Base-by-base conservation (phyloP, 2,113 vertebrate genomes). In the Odobenus rosmarus region DNA sequence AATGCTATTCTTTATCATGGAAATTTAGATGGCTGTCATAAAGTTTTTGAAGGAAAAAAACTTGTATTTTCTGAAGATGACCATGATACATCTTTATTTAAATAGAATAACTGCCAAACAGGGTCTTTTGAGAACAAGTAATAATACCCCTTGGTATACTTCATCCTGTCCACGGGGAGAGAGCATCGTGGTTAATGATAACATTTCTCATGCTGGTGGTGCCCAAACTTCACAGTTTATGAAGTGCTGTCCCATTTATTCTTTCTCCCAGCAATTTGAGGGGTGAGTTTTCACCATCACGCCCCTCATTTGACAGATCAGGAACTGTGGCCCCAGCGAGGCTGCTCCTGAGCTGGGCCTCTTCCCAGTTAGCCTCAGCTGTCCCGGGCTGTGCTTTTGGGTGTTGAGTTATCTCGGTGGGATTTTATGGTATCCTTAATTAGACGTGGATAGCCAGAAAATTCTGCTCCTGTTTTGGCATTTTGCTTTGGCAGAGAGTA, bases 371-470 rank as follows among this genome's bases (percentile, higher is more conserved):
- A 88, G 80, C 80, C 67, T 59, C 31, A 23, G 67, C 77, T 61
- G 39, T 69, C 39, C 57, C 28, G 5, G 15, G 74, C 26, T 5
- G 4, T 0, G 1, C 39, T 55, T 80, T 80, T 33, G 51, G 64
- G 69, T 79, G 21, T 36, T 72, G 67, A 53, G 26, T 79, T 79
- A 61, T 84, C 49, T 23, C 84, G 88, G 36, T 69, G 81, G 42
- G 85, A 39, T 90, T 92, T 94, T 84, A 77, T 88, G 96, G 87
- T 23, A 67, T 79, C 36, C 83, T 90, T 90, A 28, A 88, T 72
- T 42, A 59, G 71, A 90, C 4, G 0, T 28, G 31, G 69, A 42
- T 76, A 55, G 77, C 69, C 88, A 86, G 91, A 80, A 85, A 91
- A 72, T 93, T 90, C 81, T 87, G 26, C 42, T 81, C 59, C 76